Percentiles rank a stretch among this genome's conserved stretches.
Conservation (phyloP, 2,113 vertebrate species). For the Bos javanicus region DNA sequence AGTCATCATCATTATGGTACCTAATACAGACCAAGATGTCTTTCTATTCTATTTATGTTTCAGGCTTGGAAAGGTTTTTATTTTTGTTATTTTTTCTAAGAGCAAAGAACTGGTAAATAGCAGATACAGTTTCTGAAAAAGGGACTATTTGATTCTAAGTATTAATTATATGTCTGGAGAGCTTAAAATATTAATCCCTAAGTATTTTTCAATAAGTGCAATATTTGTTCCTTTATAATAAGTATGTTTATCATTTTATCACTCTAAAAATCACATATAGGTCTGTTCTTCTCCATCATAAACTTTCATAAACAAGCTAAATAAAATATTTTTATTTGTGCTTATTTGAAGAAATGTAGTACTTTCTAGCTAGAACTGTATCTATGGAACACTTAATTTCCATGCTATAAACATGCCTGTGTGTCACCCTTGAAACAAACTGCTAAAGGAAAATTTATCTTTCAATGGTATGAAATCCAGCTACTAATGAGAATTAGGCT, state of each 20-base stretch:
- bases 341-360: background rate
- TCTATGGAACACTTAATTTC: background rate
- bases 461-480: background rate
- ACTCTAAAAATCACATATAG: background rate
- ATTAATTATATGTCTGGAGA: background rate
- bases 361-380: background rate
- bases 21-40: background rate
- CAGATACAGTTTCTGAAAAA: background rate
- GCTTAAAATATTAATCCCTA: background rate
- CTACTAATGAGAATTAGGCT: background rate
- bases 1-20: background rate
- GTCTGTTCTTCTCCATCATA: background rate
- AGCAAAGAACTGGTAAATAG: background rate
- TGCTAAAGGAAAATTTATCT: background rate
- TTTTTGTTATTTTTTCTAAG: background rate
- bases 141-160: background rate
- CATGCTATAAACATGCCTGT: background rate
- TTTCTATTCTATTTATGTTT: background rate
- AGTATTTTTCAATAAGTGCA: background rate
- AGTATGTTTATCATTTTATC: background rate
- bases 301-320: background rate
- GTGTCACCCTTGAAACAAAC: background rate
- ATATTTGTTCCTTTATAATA: background rate
- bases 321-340: background rate
- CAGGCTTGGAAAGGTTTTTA: background rate